A percentile compares a stretch with the other conserved stretches of the same genome.
These are phyloP conservation scores for Nasonovia ribisnigri DNA, from an alignment of 2,888 invertebrate species.

Conservation along the genomic window DNA sequence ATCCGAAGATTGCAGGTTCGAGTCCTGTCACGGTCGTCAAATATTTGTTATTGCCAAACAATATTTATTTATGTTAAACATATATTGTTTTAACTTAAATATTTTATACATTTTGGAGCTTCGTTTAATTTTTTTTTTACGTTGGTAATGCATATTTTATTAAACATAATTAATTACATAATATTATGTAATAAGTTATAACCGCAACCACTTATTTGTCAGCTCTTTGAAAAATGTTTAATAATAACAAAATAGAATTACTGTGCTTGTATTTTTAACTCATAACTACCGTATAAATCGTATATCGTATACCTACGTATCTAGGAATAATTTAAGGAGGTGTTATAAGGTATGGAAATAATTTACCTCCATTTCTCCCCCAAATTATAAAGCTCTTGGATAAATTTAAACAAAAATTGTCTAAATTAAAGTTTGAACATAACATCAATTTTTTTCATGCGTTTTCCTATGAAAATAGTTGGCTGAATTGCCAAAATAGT, in stretches of 20 bases:
- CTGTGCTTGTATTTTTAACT: not conserved
- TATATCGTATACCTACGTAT: no score
- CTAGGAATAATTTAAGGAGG: no score
- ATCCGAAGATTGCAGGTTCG: constrained; percentile 82
- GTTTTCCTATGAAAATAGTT: no score
- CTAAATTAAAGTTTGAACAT: no score
- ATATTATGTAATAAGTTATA: not conserved
- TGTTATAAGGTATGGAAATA: no score
- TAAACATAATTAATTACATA: not conserved
- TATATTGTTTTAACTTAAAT: not conserved
- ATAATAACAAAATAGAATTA: not conserved
- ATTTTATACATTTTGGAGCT: not conserved
- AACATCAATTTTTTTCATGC: no score
- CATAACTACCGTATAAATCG: no score
- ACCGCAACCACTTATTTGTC: not conserved
- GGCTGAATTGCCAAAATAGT: no score
- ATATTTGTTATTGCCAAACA: not conserved
- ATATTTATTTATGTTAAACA: not conserved
- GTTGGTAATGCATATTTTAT: not conserved
- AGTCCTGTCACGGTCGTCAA: constrained; percentile 79
- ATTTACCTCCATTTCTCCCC: no score
- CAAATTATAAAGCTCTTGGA: no score
- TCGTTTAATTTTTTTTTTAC: not conserved
- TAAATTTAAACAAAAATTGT: no score
- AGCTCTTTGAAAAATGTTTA: not conserved